Conservation (phyloP, 2,113 vertebrate species). For the Myrmecophaga tridactyla region DNA sequence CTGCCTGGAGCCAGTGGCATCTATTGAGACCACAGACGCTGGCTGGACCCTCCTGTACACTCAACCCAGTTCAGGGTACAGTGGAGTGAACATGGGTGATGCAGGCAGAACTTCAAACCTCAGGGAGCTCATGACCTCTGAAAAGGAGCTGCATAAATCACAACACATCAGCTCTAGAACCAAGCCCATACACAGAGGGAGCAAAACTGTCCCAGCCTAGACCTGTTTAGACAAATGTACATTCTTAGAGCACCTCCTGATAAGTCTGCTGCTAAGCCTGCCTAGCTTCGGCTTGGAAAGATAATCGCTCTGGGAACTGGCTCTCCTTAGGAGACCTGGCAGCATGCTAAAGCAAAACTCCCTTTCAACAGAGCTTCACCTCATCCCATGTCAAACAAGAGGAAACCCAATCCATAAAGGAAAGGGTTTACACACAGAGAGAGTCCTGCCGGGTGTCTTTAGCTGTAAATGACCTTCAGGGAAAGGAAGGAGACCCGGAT, state of each 20-base stretch:
- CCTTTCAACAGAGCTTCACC: slow-evolving; percentile 65
- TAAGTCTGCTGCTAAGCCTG: slow-evolving; percentile 35
- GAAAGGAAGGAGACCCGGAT: slow-evolving; percentile 63
- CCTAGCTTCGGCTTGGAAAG: slow-evolving; percentile 65
- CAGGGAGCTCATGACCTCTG: not conserved
- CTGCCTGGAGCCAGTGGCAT: not conserved
- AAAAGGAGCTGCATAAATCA: not conserved
- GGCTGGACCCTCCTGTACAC: not conserved
- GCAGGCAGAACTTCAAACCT: not conserved
- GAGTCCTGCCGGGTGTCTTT: slow-evolving; percentile 56
- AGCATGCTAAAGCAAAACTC: slow-evolving; percentile 13
- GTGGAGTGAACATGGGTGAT: too few species aligned
- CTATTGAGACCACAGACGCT: not conserved
- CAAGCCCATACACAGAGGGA: not conserved
- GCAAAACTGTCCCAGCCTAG: not conserved
- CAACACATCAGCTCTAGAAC: not conserved
- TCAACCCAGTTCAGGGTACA: too few species aligned
- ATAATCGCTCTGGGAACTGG: slow-evolving; percentile 73
- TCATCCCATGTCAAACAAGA: slow-evolving; percentile 48
- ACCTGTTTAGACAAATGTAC: slow-evolving; percentile 48
- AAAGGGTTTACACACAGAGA: slow-evolving; percentile 42
- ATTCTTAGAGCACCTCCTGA: slow-evolving; percentile 45
- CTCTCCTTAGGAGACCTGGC: slow-evolving; percentile 31
- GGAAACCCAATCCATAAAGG: slow-evolving; percentile 69
- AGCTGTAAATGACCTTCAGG: slow-evolving; percentile 63